These are phyloP conservation scores for Ophiothrix spiculata DNA, from an alignment of 35 echinoderm and acorn worm genomes.

Conservation along the genomic window DNA sequence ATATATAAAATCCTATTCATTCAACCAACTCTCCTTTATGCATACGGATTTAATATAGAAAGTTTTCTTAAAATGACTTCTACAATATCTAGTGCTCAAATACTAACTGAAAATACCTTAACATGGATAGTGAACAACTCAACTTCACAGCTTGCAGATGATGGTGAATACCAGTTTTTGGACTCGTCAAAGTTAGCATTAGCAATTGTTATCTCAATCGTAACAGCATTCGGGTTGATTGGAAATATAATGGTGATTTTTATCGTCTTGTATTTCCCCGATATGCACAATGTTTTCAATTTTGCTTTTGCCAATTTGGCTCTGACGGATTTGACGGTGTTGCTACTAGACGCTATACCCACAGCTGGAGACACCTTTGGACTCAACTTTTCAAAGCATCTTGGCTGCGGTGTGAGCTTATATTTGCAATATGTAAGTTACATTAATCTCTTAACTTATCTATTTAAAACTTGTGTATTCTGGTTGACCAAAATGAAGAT, in stretches of 20 bases:
- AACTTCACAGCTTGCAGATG: too few species aligned
- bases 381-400: constrained; percentile 21
- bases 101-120: too few species aligned
- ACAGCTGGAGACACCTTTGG: constrained; percentile 43
- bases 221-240: constrained; percentile 24
- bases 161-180: too few species aligned
- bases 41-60: too few species aligned
- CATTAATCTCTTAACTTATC: too few species aligned
- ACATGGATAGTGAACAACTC: too few species aligned
- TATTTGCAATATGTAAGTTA: constrained; percentile 62
- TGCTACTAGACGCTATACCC: constrained; percentile 59
- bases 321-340: constrained; percentile 51
- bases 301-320: constrained; percentile 75
- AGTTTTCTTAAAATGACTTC: too few species aligned
- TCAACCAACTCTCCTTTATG: too few species aligned
- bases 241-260: constrained; percentile 49
- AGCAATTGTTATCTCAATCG: constrained; percentile 24
- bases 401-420: constrained; percentile 40
- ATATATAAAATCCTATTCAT: too few species aligned
- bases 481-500: too few species aligned
- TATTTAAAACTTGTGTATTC: too few species aligned
- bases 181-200: neutral
- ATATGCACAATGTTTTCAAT: constrained; percentile 78
- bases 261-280: constrained; percentile 37
- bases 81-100: too few species aligned